These are phyloP conservation scores for Melierax canorus DNA, from an alignment of 2,113 vertebrate genomes.

Conservation along the genomic window DNA sequence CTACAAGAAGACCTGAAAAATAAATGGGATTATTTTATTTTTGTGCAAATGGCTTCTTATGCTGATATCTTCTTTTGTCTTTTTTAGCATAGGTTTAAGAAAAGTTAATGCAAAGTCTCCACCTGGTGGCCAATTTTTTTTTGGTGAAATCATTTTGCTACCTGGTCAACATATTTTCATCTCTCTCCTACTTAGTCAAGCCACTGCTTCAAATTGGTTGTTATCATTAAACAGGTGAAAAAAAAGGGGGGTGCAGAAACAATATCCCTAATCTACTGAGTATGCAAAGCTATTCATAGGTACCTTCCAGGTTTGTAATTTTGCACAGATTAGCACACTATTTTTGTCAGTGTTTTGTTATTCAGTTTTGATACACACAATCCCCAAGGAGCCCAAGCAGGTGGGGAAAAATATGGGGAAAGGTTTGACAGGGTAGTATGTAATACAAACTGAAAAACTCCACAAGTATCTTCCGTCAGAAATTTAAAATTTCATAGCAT, in stretches of 20 bases:
- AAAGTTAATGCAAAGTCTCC: conserved; percentile 66
- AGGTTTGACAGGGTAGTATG: neutral
- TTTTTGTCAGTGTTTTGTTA: neutral
- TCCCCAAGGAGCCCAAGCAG: neutral
- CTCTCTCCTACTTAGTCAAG: neutral
- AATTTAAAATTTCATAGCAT: neutral
- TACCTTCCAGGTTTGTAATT: neutral
- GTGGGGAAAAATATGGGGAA: neutral
- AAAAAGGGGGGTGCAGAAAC: neutral
- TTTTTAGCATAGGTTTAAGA: neutral
- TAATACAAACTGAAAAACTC: neutral
- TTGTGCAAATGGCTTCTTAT: conserved; percentile 28
- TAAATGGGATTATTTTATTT: conserved; percentile 38
- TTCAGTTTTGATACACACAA: neutral
- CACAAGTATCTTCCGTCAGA: neutral
- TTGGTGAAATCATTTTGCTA: neutral
- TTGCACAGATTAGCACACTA: neutral
- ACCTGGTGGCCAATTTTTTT: conserved; percentile 47
- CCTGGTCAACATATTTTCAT: neutral
- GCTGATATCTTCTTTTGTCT: neutral
- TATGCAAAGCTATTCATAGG: neutral
- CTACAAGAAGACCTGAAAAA: conserved; percentile 21
- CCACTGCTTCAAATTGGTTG: neutral
- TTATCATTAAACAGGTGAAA: accelerated
- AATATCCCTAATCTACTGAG: neutral